Percentiles rank a stretch among this genome's conserved stretches.
phyloP scores from a whole-genome alignment of 2,113 vertebrate species.

The Cavia porcellus region DNA sequence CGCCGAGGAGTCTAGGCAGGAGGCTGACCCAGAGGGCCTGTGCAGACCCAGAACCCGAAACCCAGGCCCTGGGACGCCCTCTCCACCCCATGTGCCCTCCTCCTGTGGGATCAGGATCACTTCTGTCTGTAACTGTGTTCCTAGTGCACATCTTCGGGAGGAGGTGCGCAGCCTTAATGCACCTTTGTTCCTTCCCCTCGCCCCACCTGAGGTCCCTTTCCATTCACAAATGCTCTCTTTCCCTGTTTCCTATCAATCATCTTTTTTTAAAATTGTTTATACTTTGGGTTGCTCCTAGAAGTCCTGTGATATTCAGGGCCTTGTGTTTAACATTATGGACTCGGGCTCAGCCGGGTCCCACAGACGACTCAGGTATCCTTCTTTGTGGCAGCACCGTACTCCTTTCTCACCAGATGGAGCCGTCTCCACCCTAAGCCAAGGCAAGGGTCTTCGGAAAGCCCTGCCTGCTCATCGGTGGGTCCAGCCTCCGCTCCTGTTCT shows the following conservation, averaged over 20 bases:
- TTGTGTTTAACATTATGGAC: not conserved
- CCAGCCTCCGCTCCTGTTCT: not conserved
- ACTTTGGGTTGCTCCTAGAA: not conserved
- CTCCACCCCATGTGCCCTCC: not conserved
- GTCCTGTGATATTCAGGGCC: not conserved
- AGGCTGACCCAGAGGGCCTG: not conserved
- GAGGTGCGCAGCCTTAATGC: not conserved
- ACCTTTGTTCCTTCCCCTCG: not conserved
- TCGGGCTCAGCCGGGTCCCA: not conserved
- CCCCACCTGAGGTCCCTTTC: not conserved
- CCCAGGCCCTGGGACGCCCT: no score
- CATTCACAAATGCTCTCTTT: not conserved
- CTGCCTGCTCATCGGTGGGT: not conserved
- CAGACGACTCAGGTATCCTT: not conserved
- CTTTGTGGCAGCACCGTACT: not conserved
- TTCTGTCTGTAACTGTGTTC: not conserved
- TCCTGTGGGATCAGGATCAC: not conserved
- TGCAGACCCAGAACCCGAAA: accelerated
- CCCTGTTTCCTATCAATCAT: not conserved
- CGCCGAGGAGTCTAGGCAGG: no score
- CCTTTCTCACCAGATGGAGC: not conserved
- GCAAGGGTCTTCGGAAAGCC: not conserved
- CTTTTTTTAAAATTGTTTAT: not conserved
- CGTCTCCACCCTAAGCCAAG: not conserved
- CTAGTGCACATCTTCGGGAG: not conserved